phyloP scores from a whole-genome alignment of 2,888 invertebrate species.

The Lasius platythorax region DNA sequence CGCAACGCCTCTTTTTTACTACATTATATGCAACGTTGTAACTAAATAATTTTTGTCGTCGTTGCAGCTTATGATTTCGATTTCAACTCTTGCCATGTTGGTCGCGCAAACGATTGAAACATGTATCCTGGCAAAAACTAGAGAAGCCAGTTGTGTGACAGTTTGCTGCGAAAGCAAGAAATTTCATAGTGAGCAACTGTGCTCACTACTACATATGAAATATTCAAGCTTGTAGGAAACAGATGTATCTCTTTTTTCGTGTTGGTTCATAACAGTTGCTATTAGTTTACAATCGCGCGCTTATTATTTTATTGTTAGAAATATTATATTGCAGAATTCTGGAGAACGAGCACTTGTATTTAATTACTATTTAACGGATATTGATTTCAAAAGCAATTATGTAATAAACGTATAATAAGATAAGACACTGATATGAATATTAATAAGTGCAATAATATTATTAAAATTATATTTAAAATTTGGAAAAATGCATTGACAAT shows the following conservation, averaged over 20 bases:
- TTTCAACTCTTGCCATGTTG: not conserved
- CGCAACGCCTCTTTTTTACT: not conserved
- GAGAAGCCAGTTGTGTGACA: not conserved
- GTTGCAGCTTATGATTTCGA: conserved; percentile 28
- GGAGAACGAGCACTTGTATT: not conserved
- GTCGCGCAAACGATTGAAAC: conserved; percentile 26
- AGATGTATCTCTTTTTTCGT: not conserved
- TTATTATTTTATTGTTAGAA: not conserved
- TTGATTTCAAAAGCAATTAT: not conserved
- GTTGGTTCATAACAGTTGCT: not conserved
- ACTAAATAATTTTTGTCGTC: conserved; percentile 17
- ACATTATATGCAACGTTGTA: not conserved
- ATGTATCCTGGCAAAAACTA: conserved; percentile 3
- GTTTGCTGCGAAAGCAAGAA: conserved; percentile 15
- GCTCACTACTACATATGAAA: not conserved
- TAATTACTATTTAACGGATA: not conserved
- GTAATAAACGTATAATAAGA: not conserved
- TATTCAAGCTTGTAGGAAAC: not conserved
- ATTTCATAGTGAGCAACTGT: not conserved
- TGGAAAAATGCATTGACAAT: not conserved
- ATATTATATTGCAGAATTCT: not conserved
- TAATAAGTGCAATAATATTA: not conserved
- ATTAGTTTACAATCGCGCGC: not conserved
- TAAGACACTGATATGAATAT: not conserved
- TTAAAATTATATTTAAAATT: not conserved